Evolutionary conservation across 2,888 invertebrate species (phyloP).

Genomic region (Resseliella maxima): DNA sequence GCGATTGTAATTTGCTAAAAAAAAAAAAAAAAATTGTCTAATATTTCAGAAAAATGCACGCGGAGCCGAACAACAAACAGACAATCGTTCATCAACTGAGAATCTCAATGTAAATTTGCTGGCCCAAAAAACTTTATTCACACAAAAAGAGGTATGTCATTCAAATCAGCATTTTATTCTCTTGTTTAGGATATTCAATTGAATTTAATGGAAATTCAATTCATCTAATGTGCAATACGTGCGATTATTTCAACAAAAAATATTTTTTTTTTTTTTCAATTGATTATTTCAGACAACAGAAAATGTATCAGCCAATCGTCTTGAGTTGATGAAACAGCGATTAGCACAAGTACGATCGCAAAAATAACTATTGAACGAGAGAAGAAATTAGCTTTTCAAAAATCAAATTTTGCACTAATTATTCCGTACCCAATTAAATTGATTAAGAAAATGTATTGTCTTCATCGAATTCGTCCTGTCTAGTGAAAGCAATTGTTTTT

Average conservation of each 20-base stretch:
- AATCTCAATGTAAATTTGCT: constrained; percentile 43
- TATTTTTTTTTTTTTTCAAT: background rate
- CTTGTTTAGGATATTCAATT: too few species aligned
- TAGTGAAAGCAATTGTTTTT: constrained; percentile 34
- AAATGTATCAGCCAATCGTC: background rate
- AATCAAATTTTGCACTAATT: background rate
- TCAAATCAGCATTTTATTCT: too few species aligned
- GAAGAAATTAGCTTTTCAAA: background rate
- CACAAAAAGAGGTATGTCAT: constrained; percentile 64
- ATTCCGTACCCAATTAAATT: background rate
- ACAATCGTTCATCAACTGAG: constrained; percentile 20
- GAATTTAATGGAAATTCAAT: too few species aligned
- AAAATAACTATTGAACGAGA: background rate
- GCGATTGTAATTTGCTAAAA: too few species aligned
- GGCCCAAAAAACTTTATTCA: constrained; percentile 65
- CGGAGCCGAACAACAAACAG: background rate
- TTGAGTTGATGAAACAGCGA: constrained; percentile 11
- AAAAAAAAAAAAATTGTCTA: background rate
- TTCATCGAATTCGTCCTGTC: constrained; percentile 13
- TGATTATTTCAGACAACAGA: background rate
- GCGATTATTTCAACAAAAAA: background rate
- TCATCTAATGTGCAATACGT: too few species aligned
- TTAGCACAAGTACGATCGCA: constrained; percentile 30
- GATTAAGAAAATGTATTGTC: background rate
- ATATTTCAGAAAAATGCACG: background rate